Evolutionary conservation across 2,113 vertebrate species (phyloP), one percentile per base, ranked within the genome.

Genomic region (Cephalopholis sonnerati): DNA sequence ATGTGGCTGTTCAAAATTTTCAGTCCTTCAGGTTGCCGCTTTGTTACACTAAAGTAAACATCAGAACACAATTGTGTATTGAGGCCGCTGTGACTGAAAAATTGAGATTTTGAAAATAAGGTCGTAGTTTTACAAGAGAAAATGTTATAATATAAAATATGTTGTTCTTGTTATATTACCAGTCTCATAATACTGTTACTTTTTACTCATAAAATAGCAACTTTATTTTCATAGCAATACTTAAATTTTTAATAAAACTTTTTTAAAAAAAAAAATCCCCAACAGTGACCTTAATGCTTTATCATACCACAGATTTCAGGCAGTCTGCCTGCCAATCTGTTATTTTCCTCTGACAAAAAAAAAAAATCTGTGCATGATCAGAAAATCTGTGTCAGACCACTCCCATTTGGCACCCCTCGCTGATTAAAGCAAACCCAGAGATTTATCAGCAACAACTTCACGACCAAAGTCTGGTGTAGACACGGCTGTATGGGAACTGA

Each of bases 401-500:
- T 25, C 2, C 54, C 10, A 15, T 62, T 17, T 54, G 57, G 4
- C 0, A 67, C 24, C 61, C 36, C n/a, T 65, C 39, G 7, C 27
- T 66, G 44, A 81, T 67, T 20, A 67, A 82, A 74, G 54, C 27
- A 55, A 73, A 76, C 32, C 29, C 27, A 8, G 22, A 64, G 51
- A 44, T 50, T 69, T 67, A 85, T 87, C 79, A 69, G 4, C 46
- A 41, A 20, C 36, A 16, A 17, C 15, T 20, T 20, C 51, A 69
- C 5, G n/a, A 62, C n/a, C 59, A 59, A 36, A 72, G 81, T 13
- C 25, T 66, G 83, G 20, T 22, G 57, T 3, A 6, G 39, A 70
- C 62, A 4, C 1, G 13, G 20, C 5, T 10, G 81, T 74, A 78
- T 88, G 87, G 80, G 80, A 90, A 88, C 76, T 46, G 51, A 0